A percentile compares a stretch with the other conserved stretches of the same genome.
Evolutionary conservation across 1,140 invertebrate genomes (phyloP).

Genomic region (Littorina saxatilis): DNA sequence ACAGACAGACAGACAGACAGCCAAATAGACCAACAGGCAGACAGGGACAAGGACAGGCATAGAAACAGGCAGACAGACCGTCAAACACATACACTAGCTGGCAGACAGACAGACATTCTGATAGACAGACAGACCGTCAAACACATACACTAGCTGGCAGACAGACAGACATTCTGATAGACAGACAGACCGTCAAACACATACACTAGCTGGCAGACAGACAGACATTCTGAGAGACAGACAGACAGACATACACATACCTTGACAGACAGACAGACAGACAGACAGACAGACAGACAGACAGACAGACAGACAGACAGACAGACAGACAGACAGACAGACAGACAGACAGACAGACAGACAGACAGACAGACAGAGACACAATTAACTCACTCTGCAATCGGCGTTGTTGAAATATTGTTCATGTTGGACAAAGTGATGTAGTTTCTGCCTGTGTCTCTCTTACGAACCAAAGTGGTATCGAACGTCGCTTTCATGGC

Average conservation of each 20-base stretch:
- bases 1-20: neutral
- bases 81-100: no score
- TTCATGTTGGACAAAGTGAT: constrained; percentile 83
- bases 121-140: no score
- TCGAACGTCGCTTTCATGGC: constrained; percentile 89
- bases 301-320: neutral
- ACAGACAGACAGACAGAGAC: no score
- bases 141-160: no score
- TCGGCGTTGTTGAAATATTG: no score
- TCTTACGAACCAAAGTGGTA: constrained; percentile 82
- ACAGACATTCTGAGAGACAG: neutral
- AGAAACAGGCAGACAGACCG: neutral
- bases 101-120: neutral
- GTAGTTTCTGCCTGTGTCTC: constrained; percentile 77
- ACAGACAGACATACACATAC: neutral
- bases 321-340: constrained; percentile 4
- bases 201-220: no score
- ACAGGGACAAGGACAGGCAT: neutral
- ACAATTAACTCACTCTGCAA: neutral
- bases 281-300: neutral
- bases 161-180: no score
- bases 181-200: no score
- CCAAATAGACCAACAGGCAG: neutral
- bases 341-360: constrained; percentile 4
- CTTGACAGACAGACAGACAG: neutral